phyloP scores from a whole-genome alignment of 2,113 vertebrate genomes.

The Ctenomys sociabilis region DNA sequence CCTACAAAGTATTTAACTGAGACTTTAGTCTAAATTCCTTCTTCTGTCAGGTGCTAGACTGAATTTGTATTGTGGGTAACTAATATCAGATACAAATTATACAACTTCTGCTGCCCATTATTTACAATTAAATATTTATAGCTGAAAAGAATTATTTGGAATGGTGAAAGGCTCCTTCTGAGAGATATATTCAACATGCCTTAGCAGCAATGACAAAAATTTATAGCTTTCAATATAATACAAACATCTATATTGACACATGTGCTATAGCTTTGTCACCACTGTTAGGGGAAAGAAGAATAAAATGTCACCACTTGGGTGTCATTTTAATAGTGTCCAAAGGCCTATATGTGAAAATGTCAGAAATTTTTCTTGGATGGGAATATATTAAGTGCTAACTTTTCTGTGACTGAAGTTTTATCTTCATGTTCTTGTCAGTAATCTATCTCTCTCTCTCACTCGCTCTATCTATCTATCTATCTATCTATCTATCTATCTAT shows the following conservation, averaged over 20 bases:
- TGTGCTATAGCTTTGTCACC: not conserved
- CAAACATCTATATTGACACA: not conserved
- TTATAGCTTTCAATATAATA: not conserved
- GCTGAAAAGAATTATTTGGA: conserved; percentile 54
- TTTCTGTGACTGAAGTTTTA: not conserved
- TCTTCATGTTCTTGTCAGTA: not conserved
- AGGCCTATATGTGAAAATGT: not conserved
- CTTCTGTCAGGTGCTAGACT: not conserved
- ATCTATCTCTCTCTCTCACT: too few species aligned
- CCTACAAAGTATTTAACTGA: conserved; percentile 21
- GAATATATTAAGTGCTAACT: not conserved
- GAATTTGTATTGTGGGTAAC: not conserved
- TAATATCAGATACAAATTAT: not conserved
- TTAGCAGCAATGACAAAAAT: not conserved
- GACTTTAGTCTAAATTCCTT: conserved; percentile 30
- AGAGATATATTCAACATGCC: not conserved
- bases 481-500: too few species aligned
- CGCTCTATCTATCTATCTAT: too few species aligned
- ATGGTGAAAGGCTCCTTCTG: not conserved
- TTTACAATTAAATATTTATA: conserved; percentile 60
- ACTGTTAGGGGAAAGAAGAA: not conserved
- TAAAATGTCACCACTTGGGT: not conserved
- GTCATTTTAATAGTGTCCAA: not conserved
- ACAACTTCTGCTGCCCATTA: not conserved
- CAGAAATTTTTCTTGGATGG: not conserved